Conservation (phyloP, 2,797 vertebrate species). For the Mallotus villosus region DNA sequence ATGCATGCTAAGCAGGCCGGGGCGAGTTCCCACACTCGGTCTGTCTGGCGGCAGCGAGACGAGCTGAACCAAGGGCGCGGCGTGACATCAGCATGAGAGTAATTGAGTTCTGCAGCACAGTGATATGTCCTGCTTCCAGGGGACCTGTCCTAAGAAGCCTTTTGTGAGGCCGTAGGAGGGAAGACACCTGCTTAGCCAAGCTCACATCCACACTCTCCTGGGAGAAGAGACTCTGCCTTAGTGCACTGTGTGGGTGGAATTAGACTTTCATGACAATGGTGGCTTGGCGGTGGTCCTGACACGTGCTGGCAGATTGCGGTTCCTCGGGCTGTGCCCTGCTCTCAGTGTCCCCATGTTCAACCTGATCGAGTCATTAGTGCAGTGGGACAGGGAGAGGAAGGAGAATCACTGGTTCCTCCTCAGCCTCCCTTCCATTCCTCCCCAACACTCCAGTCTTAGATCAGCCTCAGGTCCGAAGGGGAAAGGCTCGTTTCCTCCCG, state of each 20-base stretch:
- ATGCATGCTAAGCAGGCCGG: conserved; percentile 54
- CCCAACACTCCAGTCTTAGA: not conserved
- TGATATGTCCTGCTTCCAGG: conserved; percentile 31
- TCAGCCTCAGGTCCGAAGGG: conserved; percentile 3
- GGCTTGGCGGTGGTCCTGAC: conserved; percentile 70
- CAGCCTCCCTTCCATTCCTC: conserved; percentile 21
- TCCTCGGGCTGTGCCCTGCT: conserved; percentile 55
- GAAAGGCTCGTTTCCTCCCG: conserved; percentile 12
- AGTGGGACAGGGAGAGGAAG: conserved; percentile 49
- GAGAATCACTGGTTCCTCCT: not conserved
- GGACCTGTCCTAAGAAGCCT: conserved; percentile 42
- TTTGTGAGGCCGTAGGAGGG: conserved; percentile 50
- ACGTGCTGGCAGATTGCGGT: conserved; percentile 73
- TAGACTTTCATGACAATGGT: conserved; percentile 70
- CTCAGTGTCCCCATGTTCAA: conserved; percentile 46
- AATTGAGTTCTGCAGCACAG: conserved; percentile 47
- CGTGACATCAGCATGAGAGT: conserved; percentile 45
- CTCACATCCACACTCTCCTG: conserved; percentile 37
- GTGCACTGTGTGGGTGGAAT: conserved; percentile 51
- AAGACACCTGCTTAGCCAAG: conserved; percentile 44
- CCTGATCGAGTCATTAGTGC: conserved; percentile 60
- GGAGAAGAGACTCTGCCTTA: conserved; percentile 40
- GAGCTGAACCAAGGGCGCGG: conserved; percentile 34
- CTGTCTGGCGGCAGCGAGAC: conserved; percentile 46
- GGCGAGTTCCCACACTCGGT: conserved; percentile 17